phyloP scores from a whole-genome alignment of 2,113 vertebrate species.

The Hemicordylus capensis region DNA sequence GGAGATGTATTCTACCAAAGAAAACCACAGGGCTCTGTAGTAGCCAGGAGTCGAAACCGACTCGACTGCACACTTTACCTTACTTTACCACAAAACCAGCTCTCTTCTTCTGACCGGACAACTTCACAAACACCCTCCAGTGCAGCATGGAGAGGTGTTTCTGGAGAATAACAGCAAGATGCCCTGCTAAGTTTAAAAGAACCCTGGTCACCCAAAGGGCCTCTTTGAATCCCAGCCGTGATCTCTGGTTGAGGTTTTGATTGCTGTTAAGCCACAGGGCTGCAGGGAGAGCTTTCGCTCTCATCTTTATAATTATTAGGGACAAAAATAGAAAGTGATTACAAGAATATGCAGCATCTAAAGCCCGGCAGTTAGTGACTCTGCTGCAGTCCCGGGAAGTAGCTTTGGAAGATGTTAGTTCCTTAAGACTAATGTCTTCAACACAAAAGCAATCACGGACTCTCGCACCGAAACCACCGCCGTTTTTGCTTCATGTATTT shows the following conservation, averaged over 20 bases:
- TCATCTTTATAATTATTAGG: slow-evolving; percentile 23
- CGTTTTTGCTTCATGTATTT: slow-evolving; percentile 34
- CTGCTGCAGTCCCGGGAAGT: neutral
- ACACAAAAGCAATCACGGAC: slow-evolving; percentile 8
- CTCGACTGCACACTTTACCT: no score
- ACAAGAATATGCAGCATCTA: slow-evolving; percentile 11
- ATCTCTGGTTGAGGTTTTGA: slow-evolving; percentile 14
- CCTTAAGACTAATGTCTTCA: neutral
- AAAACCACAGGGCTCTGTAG: no score
- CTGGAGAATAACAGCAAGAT: neutral
- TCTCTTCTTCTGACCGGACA: no score
- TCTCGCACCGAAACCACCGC: neutral
- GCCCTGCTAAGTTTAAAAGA: neutral
- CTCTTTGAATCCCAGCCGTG: neutral
- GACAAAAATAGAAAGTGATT: slow-evolving; percentile 28
- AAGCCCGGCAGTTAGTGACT: slow-evolving; percentile 14
- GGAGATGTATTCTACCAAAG: no score
- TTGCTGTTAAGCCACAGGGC: neutral
- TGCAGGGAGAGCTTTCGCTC: slow-evolving; percentile 11
- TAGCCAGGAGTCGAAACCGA: no score
- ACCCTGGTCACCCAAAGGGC: neutral
- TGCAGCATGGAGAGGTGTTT: neutral
- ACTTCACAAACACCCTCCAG: neutral
- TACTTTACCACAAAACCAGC: no score
- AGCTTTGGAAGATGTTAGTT: neutral